Base-by-base conservation (phyloP, 2,113 vertebrate genomes). In the Galeopterus variegatus region DNA sequence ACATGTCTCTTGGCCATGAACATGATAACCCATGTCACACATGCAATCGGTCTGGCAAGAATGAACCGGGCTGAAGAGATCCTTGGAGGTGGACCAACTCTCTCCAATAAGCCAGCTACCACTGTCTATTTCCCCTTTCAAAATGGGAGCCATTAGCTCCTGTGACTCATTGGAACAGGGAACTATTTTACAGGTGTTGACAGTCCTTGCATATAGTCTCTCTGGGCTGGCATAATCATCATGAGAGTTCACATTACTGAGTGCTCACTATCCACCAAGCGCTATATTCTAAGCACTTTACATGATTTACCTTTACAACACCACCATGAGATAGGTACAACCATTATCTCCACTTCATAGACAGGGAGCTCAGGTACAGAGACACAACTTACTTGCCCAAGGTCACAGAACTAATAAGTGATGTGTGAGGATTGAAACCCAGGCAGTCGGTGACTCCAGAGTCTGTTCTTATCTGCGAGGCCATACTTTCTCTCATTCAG, bases 1-100 rank as follows among this genome's bases (percentile, higher is more conserved):
- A 45, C 15, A 28, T 4, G 70, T 81, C 80, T 95, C 72, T 80
- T 95, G 90, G 72, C 96, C 90, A 84, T 48, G 50, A 58, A 48
- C 31, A n/a, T 1, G 52, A 65, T 58, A 73, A 92, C 73, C 52
- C 70, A 86, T 86, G 70, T 73, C 85, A 80, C 33, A 84, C 48
- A 54, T 54, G 33, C 67, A 82, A 56, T 70, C 77, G 56, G 64
- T 92, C 69, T 93, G 93, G 93, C 72, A 72, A 88, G 45, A 67
- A 76, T 8, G 23, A 4, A 67, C 33, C 11, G 41, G 76, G 14
- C 52, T 15, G 31, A 65, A 91, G 54, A 52, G 73, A 77, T 70
- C 89, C 54, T 45, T 90, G 93, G 79, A 86, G 65, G 76, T 36
- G 24, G 58, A 93, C 56, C 79, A 75, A 60, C 50, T 80, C 33